These are phyloP conservation scores for Sebastes melanostomus DNA, from an alignment of 2,797 vertebrate genomes.

Conservation along the genomic window DNA sequence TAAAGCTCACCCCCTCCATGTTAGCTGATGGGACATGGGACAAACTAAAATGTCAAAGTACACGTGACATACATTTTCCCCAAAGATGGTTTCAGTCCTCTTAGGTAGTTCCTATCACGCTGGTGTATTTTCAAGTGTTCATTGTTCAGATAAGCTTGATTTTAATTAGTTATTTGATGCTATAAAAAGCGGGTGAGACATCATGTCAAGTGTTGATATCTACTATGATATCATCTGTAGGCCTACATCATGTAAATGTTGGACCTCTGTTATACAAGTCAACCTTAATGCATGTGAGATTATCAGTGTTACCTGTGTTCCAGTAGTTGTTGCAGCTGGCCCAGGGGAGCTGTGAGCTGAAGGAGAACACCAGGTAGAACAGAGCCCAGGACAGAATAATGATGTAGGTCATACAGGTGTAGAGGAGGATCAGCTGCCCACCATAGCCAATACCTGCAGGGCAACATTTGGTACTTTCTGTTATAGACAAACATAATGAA, in stretches of 20 bases:
- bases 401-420: constrained; percentile 76
- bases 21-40: too few species aligned
- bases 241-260: too few species aligned
- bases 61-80: too few species aligned
- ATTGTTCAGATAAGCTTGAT: too few species aligned
- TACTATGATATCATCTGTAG: background rate
- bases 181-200: too few species aligned
- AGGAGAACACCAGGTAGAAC: constrained; percentile 81
- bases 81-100: too few species aligned
- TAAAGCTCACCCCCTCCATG: too few species aligned
- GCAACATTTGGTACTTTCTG: background rate
- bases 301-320: constrained; percentile 74
- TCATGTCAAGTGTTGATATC: background rate
- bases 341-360: constrained; percentile 79
- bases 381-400: constrained; percentile 81
- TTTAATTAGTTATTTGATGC: too few species aligned
- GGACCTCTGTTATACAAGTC: background rate
- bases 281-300: background rate
- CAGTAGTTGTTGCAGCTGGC: constrained; percentile 76
- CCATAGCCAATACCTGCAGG: constrained; percentile 78
- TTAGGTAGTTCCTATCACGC: too few species aligned
- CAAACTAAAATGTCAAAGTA: too few species aligned
- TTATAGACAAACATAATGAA: background rate
- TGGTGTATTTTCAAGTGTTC: too few species aligned
- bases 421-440: constrained; percentile 75